phyloP scores from a whole-genome alignment of 2,113 vertebrate genomes.

The Galeopterus variegatus region DNA sequence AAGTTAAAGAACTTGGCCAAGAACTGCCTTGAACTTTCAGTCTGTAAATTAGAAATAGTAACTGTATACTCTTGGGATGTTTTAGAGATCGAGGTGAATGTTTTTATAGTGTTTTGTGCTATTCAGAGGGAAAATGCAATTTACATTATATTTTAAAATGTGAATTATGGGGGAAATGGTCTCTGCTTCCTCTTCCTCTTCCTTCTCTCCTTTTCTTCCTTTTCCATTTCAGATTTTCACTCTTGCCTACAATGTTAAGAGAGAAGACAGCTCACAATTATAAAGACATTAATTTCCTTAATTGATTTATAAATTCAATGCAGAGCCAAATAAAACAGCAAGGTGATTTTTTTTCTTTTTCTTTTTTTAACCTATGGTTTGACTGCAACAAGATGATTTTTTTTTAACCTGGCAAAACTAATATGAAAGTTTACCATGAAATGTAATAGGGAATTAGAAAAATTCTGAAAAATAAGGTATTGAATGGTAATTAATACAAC shows the following conservation, averaged over 20 bases:
- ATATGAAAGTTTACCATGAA: conserved; percentile 7
- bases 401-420: conserved; percentile 23
- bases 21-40: conserved; percentile 55
- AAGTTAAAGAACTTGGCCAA: conserved; percentile 40
- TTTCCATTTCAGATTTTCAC: not conserved
- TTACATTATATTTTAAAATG: conserved; percentile 24
- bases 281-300: conserved; percentile 45
- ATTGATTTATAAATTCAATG: not conserved
- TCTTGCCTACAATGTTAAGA: not conserved
- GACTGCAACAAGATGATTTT: not conserved
- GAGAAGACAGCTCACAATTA: not conserved
- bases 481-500: not conserved
- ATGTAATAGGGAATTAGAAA: not conserved
- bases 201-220: not conserved
- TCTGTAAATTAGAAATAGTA: conserved; percentile 48
- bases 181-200: not conserved
- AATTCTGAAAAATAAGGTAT: conserved; percentile 20
- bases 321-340: conserved; percentile 51
- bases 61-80: not conserved
- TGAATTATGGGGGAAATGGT: not conserved
- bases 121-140: conserved; percentile 9
- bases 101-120: conserved; percentile 63
- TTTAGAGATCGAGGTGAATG: conserved; percentile 29
- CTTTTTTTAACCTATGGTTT: too few relatives aligned
- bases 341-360: not conserved